phyloP scores from a whole-genome alignment of 2,113 vertebrate genomes.

The Callospermophilus lateralis region DNA sequence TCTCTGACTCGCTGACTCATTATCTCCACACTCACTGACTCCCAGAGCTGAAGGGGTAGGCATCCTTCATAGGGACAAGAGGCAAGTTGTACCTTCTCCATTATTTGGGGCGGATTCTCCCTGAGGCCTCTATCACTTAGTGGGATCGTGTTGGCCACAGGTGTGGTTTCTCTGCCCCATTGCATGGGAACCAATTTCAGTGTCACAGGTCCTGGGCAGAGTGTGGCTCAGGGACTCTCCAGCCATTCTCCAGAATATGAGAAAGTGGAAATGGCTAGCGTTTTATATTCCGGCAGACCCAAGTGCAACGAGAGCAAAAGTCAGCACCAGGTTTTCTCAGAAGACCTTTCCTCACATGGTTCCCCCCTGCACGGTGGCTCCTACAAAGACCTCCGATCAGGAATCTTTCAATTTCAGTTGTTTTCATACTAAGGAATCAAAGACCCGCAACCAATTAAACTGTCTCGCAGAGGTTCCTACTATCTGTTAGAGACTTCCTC shows the following conservation, averaged over 20 bases:
- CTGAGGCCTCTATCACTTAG: neutral
- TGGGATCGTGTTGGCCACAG: neutral
- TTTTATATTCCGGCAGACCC: neutral
- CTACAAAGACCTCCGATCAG: neutral
- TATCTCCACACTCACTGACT: no score
- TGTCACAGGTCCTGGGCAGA: neutral
- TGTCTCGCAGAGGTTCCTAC: neutral
- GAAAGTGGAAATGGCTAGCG: neutral
- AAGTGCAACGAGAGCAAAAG: neutral
- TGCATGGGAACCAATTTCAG: neutral
- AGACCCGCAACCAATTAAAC: neutral
- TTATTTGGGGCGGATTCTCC: neutral
- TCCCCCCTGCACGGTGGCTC: neutral
- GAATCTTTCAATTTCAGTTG: neutral
- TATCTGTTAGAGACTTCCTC: neutral
- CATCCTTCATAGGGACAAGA: neutral
- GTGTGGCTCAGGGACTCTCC: neutral
- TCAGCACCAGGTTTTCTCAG: neutral
- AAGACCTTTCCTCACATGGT: neutral
- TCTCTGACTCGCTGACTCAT: neutral
- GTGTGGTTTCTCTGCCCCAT: neutral
- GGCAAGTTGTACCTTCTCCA: neutral
- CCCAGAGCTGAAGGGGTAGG: neutral
- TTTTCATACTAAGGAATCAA: neutral
- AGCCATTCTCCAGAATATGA: neutral